Base-by-base conservation (phyloP, 2,113 vertebrate species). In the Mormyrus lacerda region DNA sequence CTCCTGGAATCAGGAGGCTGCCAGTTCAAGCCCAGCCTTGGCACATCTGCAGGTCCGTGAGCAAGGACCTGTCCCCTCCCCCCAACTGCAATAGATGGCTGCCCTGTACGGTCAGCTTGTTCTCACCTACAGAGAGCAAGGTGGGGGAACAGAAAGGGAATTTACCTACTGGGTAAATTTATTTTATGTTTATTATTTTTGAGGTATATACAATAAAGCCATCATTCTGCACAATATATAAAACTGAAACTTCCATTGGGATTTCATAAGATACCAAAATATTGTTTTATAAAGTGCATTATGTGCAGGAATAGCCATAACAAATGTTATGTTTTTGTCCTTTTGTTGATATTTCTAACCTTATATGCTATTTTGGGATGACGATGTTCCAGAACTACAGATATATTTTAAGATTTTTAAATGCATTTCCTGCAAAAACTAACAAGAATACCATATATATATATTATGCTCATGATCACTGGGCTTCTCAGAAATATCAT, bases 61-160 rank as follows among this genome's bases (percentile, higher is more conserved):
- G 50, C 15, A 0, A 17, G 13, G 0, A 11, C 13, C 13, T 3
- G 0, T 0, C 48, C 48, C 48, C 50, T 0, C 50, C 50, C 50
- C 50, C 13, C 15, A 4, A 15, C 50, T 51, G 50, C 50, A 51
- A 15, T 51, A 17, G 50, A 15, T 51, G 15, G 15, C 15, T 17
- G 50, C 50, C 50, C 3, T 17, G 17, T 51, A 15, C 48, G 15
- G 50, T 53, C 17, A 53, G 51, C 15, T 53, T 53, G 51, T 53
- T 53, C 51, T 53, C 51, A 53, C 17, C 15, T 19, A 53, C 51
- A 53, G 51, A 53, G 51, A 53, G 4, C 15, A 53, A 53, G 51
- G 51, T 53, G 17, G 51, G 51, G 15, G 17, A 19, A 17, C 17
- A 17, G 17, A 19, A 19, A 19, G 51, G 51, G 4, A 53, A 53